Conservation (phyloP, 2,888 invertebrate species). For the Conus canariensis region DNA sequence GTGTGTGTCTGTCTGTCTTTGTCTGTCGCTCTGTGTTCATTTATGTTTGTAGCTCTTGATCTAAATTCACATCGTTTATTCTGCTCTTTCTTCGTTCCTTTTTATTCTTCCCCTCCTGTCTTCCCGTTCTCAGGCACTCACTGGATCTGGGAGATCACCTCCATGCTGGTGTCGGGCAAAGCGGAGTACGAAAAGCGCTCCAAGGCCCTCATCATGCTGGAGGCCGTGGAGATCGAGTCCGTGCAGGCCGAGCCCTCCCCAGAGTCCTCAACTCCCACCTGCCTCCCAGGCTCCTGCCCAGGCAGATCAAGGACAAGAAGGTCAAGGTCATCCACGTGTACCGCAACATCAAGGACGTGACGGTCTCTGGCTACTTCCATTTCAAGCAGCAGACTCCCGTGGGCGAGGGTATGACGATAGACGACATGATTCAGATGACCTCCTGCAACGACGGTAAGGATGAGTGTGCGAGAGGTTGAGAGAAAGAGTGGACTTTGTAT, state of each 20-base stretch:
- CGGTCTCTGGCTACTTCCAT: neutral
- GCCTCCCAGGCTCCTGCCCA: neutral
- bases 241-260: neutral
- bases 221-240: neutral
- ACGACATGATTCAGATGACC: neutral
- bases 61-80: too few relatives aligned
- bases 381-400: neutral
- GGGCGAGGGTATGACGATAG: neutral
- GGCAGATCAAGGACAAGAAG: neutral
- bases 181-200: neutral
- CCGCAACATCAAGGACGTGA: conserved; percentile 7
- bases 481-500: neutral
- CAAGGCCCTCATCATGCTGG: neutral
- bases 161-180: neutral
- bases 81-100: neutral
- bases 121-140: neutral
- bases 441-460: neutral
- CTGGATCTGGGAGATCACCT: neutral
- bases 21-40: too few relatives aligned
- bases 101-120: neutral
- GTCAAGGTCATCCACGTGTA: neutral
- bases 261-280: neutral
- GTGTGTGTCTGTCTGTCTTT: too few relatives aligned
- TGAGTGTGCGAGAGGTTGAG: neutral
- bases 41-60: too few relatives aligned